Conservation (phyloP, 2,113 vertebrate genomes). For the Neopipo cinnamomea region DNA sequence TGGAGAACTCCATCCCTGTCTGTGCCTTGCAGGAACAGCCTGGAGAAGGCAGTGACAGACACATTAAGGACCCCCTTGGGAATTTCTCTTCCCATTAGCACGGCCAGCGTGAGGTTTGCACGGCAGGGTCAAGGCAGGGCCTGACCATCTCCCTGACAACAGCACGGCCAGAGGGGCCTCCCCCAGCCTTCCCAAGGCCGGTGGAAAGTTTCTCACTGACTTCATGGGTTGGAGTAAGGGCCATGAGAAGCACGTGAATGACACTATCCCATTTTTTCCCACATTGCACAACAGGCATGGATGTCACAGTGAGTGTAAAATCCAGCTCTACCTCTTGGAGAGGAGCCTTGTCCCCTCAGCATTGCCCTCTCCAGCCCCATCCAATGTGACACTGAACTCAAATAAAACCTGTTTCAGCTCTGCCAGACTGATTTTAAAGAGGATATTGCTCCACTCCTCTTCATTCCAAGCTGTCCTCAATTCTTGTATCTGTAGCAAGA, state of each 20-base stretch:
- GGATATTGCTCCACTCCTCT: neutral
- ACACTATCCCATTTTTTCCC: neutral
- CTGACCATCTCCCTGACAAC: neutral
- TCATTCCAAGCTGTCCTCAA: neutral
- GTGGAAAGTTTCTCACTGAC: neutral
- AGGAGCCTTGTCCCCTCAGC: neutral
- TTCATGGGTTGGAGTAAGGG: neutral
- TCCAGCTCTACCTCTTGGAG: neutral
- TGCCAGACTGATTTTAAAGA: neutral
- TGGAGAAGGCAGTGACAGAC: neutral
- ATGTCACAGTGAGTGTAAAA: neutral
- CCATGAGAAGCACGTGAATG: neutral
- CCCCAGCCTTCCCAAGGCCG: neutral
- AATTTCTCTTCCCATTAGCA: neutral
- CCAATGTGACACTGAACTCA: fast-evolving
- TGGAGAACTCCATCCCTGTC: neutral
- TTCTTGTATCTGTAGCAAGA: neutral
- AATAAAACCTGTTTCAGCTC: neutral
- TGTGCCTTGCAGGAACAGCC: neutral
- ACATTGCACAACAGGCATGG: neutral
- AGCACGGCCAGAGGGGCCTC: neutral
- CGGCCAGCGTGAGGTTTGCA: fast-evolving
- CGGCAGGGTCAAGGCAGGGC: neutral
- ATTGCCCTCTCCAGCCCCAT: neutral
- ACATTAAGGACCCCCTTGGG: neutral